Conservation (phyloP, 2,888 invertebrate genomes). For the Lomographa bimaculata region DNA sequence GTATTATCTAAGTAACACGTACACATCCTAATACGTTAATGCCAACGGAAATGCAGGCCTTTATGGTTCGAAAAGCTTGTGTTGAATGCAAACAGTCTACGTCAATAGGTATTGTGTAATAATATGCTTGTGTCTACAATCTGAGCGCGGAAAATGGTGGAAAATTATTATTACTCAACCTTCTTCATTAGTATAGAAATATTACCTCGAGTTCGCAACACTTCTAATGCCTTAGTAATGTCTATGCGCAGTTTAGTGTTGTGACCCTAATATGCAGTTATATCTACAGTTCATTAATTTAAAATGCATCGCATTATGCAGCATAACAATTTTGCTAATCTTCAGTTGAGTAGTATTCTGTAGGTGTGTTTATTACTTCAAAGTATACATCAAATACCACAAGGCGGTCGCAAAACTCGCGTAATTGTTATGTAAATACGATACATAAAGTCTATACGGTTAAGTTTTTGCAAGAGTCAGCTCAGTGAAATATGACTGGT, state of each 20-base stretch:
- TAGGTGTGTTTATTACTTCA: conserved; percentile 15
- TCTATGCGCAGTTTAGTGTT: conserved; percentile 4
- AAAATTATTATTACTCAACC: conserved; percentile 2
- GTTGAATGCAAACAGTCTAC: conserved; percentile 58
- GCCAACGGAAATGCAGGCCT: conserved; percentile 68
- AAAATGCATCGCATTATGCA: too few relatives aligned
- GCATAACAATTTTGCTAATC: conserved; percentile 12
- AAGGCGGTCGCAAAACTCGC: conserved; percentile 49
- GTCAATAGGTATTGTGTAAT: conserved; percentile 48
- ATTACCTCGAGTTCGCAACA: conserved; percentile 1
- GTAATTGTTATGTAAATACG: conserved; percentile 72
- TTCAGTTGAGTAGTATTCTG: conserved; percentile 10
- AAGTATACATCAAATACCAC: conserved; percentile 30
- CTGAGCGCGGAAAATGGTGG: conserved; percentile 26
- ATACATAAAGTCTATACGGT: conserved; percentile 38
- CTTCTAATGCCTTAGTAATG: conserved; percentile 3
- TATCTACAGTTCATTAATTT: too few relatives aligned
- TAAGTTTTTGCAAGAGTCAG: conserved; percentile 35
- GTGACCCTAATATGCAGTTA: conserved; percentile 17
- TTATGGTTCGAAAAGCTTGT: conserved; percentile 59
- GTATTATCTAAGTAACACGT: conserved; percentile 68
- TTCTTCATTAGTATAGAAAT: background rate
- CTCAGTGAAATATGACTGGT: conserved; percentile 3
- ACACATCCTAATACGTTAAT: conserved; percentile 55
- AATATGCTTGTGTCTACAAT: conserved; percentile 25